Conservation (phyloP, 2,113 vertebrate genomes). For the Pomatostomus ruficeps region DNA sequence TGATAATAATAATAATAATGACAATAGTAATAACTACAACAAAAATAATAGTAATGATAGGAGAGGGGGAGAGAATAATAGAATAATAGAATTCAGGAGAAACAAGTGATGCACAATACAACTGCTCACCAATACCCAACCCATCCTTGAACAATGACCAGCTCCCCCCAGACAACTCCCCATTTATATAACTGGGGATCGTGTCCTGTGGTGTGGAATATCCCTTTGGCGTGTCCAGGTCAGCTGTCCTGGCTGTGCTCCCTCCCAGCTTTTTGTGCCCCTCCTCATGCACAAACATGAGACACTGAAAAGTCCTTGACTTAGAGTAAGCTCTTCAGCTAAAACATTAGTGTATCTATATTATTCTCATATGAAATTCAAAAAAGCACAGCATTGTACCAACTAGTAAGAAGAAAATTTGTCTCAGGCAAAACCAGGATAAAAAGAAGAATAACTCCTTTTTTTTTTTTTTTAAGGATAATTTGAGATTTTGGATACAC, state of each 20-base stretch:
- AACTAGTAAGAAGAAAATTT: not conserved
- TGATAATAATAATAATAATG: accelerated
- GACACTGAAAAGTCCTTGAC: not conserved
- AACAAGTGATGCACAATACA: not conserved
- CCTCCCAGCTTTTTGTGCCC: not conserved
- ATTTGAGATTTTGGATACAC: not conserved
- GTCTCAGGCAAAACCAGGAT: not conserved
- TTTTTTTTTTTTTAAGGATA: not conserved
- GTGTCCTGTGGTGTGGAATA: not conserved
- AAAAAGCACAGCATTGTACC: not conserved
- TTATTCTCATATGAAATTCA: not conserved
- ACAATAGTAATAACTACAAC: not conserved
- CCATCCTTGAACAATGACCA: too few species aligned
- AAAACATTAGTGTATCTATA: not conserved
- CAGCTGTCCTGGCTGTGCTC: not conserved
- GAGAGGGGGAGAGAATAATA: not conserved
- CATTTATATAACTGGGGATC: not conserved
- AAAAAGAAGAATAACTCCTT: not conserved
- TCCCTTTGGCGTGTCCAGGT: not conserved
- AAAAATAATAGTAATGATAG: too few species aligned
- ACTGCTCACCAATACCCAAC: not conserved
- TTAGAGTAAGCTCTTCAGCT: not conserved
- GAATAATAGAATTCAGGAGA: not conserved
- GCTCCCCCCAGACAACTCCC: not conserved
- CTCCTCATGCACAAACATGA: not conserved